Evolutionary conservation across 1,140 invertebrate genomes (phyloP).

Genomic region (Macrosteles quadrilineatus): DNA sequence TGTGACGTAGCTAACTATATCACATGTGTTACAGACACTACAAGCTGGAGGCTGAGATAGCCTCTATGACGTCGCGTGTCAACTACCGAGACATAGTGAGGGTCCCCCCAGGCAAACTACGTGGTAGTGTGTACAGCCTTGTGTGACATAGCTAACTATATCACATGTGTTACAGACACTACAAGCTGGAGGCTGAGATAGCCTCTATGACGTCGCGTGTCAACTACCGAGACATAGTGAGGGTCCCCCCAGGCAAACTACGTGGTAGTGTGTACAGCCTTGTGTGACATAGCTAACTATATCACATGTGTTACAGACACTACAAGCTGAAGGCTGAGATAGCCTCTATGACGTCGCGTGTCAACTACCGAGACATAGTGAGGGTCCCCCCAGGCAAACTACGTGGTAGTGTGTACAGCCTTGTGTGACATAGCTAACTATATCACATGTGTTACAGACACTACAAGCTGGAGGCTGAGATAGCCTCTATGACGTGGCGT

Average conservation of each 20-base stretch:
- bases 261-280: constrained; percentile 64
- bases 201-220: constrained; percentile 96
- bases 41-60: constrained; percentile 89
- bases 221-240: constrained; percentile 73
- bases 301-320: constrained; percentile 69
- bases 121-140: constrained; percentile 64
- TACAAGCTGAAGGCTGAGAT: constrained; percentile 92
- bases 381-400: constrained; percentile 50
- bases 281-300: constrained; percentile 60
- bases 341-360: constrained; percentile 94
- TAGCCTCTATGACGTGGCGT: constrained; percentile 95
- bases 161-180: constrained; percentile 78
- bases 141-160: too few species aligned
- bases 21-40: constrained; percentile 74
- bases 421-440: constrained; percentile 60
- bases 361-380: constrained; percentile 80
- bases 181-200: constrained; percentile 89
- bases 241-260: constrained; percentile 49
- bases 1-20: constrained; percentile 61
- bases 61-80: constrained; percentile 94
- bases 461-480: constrained; percentile 88
- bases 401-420: constrained; percentile 64
- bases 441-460: constrained; percentile 76
- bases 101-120: constrained; percentile 50
- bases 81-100: constrained; percentile 78